Conservation (phyloP, 2,113 vertebrate species). For the Clarias macrocephalus region DNA sequence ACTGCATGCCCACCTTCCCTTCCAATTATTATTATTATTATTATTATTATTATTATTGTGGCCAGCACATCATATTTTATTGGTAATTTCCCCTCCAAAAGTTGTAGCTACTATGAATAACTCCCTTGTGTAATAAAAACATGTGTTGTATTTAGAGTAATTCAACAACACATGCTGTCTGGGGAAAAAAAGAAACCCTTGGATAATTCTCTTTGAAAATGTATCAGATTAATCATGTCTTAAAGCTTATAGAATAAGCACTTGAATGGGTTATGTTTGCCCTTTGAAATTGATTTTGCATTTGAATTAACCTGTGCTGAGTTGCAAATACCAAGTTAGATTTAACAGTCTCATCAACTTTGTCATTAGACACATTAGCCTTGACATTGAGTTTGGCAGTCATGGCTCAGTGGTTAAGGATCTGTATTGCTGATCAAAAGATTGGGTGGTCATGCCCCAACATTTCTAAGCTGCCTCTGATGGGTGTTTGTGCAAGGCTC, state of each 20-base stretch:
- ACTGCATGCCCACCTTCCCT: no score
- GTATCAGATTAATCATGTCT: conserved; percentile 1
- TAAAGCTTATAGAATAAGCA: conserved; percentile 51
- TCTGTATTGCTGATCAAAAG: no score
- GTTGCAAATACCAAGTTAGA: conserved; percentile 46
- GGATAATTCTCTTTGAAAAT: not conserved
- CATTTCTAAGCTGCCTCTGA: no score
- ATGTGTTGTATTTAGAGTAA: not conserved
- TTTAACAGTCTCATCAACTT: conserved; percentile 45
- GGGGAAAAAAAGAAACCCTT: not conserved
- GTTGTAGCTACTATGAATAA: not conserved
- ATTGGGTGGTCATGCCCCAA: no score
- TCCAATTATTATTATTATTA: no score
- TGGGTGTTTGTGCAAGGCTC: no score
- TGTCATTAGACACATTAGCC: conserved; percentile 59
- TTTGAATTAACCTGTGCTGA: conserved; percentile 59
- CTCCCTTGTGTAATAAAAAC: not conserved
- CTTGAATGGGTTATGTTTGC: conserved; percentile 61
- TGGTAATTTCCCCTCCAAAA: conserved; percentile 4
- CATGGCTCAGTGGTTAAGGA: no score
- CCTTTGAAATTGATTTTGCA: conserved; percentile 49
- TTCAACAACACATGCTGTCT: not conserved
- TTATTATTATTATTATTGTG: not conserved
- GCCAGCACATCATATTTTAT: not conserved
- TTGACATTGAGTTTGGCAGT: conserved; percentile 32